These are phyloP conservation scores for Drosophila percnosoma DNA, from an alignment of 2,888 invertebrate species.

Conservation along the genomic window DNA sequence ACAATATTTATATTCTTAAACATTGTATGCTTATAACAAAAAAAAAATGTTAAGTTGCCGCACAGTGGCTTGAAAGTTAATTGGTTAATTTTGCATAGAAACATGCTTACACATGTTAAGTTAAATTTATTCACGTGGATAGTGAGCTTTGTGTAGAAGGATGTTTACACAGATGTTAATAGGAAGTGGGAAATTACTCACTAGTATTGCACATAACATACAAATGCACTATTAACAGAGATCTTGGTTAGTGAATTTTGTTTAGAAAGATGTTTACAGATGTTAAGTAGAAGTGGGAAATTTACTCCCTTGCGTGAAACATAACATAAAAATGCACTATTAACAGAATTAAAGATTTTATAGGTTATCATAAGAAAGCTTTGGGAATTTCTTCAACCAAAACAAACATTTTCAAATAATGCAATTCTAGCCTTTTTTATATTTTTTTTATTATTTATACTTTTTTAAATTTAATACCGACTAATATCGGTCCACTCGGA, in stretches of 20 bases:
- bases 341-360: not conserved
- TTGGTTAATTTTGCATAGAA: not conserved
- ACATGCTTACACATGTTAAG: not conserved
- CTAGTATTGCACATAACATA: not conserved
- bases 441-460: not conserved
- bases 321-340: not conserved
- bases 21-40: conserved; percentile 19
- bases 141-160: too few species aligned
- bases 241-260: not conserved
- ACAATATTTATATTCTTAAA: conserved; percentile 17
- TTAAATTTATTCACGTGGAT: not conserved
- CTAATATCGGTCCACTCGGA: not conserved
- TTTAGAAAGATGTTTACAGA: not conserved
- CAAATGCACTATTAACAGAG: not conserved
- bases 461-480: not conserved
- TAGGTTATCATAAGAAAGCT: not conserved
- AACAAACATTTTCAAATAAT: not conserved
- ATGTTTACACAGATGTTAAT: too few species aligned
- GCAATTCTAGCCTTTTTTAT: not conserved
- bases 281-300: not conserved
- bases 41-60: conserved; percentile 24
- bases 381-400: not conserved
- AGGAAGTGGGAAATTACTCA: too few species aligned
- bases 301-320: not conserved
- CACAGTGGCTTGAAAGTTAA: conserved; percentile 32